These are phyloP conservation scores for Atherinomorus stipes DNA, from an alignment of 2,113 vertebrate species.

Conservation along the genomic window DNA sequence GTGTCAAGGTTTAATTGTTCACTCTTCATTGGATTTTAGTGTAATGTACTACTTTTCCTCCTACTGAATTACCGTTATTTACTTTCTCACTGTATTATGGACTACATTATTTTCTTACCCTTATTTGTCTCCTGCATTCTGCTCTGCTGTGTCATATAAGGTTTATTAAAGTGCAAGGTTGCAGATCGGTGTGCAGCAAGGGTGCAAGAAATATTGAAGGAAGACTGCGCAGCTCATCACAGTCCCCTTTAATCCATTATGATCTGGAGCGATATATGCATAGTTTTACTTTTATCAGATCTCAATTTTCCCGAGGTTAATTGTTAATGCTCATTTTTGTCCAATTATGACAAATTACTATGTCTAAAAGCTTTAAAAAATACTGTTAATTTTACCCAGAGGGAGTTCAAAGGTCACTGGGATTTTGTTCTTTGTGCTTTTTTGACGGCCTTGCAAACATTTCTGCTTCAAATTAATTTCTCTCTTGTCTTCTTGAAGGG, in stretches of 20 bases:
- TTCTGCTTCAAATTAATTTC: slow-evolving; percentile 31
- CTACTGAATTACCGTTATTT: slow-evolving; percentile 10
- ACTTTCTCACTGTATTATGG: not conserved
- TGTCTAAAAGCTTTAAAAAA: not conserved
- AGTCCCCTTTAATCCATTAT: no score
- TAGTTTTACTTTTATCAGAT: no score
- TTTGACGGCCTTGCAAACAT: slow-evolving; percentile 19
- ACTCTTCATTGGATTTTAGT: slow-evolving; percentile 31
- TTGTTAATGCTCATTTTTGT: no score
- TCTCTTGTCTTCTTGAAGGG: not conserved
- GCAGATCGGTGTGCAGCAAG: no score
- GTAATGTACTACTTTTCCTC: slow-evolving; percentile 4
- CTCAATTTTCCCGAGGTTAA: no score
- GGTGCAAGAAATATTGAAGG: no score
- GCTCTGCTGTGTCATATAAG: not conserved
- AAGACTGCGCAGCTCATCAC: no score
- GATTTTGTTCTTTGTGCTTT: slow-evolving; percentile 27
- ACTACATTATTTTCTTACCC: not conserved
- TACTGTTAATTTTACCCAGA: not conserved
- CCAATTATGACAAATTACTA: no score
- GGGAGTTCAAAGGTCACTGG: slow-evolving; percentile 30
- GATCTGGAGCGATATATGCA: no score
- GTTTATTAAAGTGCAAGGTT: no score
- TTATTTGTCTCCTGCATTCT: slow-evolving; percentile 1
- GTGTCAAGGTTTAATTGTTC: slow-evolving; percentile 42